phyloP scores from a whole-genome alignment of 2,888 invertebrate genomes.

The Drosophila nr. perissopoda region DNA sequence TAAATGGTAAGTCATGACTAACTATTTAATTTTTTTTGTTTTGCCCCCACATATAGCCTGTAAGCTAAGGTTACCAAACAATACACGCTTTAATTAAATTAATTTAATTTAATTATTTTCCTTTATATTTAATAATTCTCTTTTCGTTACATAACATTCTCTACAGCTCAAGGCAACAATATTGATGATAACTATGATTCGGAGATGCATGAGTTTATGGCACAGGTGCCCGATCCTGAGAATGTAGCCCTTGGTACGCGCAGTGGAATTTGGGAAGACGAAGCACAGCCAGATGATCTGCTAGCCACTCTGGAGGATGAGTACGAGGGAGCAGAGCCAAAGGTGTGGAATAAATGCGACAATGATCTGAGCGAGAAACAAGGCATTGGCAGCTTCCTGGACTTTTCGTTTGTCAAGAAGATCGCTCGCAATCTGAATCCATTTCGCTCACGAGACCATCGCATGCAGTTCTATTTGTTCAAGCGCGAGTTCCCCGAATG shows the following conservation, averaged over 20 bases:
- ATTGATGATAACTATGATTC: constrained; percentile 40
- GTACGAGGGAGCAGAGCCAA: constrained; percentile 61
- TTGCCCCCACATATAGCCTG: no score
- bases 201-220: constrained; percentile 65
- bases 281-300: constrained; percentile 47
- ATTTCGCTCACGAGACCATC: constrained; percentile 53
- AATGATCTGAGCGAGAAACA: constrained; percentile 68
- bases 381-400: constrained; percentile 70
- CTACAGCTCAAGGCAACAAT: constrained; percentile 33
- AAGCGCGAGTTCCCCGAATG: constrained; percentile 71
- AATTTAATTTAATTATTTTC: background rate
- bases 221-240: constrained; percentile 43
- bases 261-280: constrained; percentile 41
- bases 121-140: background rate
- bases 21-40: background rate
- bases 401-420: constrained; percentile 73
- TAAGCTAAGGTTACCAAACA: background rate
- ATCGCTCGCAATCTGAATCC: constrained; percentile 76
- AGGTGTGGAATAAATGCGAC: constrained; percentile 76
- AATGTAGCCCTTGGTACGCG: constrained; percentile 39
- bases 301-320: constrained; percentile 61
- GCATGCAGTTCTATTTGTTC: constrained; percentile 80
- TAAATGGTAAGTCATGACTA: constrained; percentile 36
- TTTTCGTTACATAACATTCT: background rate
- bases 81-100: background rate